Evolutionary conservation across 2,888 invertebrate genomes (phyloP).

Genomic region (Ectobius pallidus): DNA sequence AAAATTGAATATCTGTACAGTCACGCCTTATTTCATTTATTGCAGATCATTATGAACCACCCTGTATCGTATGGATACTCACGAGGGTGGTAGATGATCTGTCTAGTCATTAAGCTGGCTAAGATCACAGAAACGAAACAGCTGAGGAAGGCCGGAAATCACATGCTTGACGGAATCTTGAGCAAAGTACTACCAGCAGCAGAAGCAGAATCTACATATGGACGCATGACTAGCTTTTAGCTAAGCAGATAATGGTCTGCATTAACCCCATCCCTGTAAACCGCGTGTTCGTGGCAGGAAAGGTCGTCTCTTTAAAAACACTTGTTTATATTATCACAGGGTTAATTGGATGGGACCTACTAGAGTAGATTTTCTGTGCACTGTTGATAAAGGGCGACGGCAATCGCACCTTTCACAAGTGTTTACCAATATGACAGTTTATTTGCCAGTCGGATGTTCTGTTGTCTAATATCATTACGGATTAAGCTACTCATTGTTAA

Average conservation of each 20-base stretch:
- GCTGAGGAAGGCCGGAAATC: constrained; percentile 24
- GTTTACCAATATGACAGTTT: no score
- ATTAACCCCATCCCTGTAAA: background rate
- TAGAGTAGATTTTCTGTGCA: background rate
- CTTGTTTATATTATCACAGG: constrained; percentile 12
- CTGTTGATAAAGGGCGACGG: background rate
- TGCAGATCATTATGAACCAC: no score
- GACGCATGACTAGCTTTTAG: background rate
- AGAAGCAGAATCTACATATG: no score
- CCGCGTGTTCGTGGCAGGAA: no score
- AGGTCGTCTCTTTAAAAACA: background rate
- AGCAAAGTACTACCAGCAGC: background rate
- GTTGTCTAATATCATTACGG: no score
- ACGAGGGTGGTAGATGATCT: no score
- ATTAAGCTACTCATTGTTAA: no score
- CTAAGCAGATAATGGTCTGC: background rate
- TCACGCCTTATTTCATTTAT: no score
- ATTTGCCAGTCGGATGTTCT: no score
- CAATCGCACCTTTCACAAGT: background rate
- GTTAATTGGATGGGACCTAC: constrained; percentile 19
- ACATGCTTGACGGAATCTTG: background rate
- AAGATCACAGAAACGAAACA: background rate
- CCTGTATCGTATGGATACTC: no score
- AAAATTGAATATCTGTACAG: no score
- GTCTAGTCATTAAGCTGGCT: background rate